Base-by-base conservation (phyloP, 2,113 vertebrate species). In the Eleginops maclovinus region DNA sequence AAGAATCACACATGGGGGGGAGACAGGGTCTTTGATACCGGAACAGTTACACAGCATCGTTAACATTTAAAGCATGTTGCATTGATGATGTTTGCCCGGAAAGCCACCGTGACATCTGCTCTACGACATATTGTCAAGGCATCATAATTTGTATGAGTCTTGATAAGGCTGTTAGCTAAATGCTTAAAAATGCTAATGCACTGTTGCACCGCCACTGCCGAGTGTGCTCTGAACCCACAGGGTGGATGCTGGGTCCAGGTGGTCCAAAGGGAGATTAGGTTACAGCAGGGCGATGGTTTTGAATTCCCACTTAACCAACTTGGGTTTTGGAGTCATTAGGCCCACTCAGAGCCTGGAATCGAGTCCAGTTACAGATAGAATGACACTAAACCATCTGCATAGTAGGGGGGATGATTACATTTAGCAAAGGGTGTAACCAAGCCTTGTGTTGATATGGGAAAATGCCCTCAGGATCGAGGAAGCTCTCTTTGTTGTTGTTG, bases 341-440 rank as follows among this genome's bases (percentile, higher is more conserved):
- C 79, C 77, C 87, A 77, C 83, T 91, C 87, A 75, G 87, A 72
- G 83, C 31, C 73, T 79, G 81, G 79, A 65, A 74, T 44, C 55
- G 88, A 89, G 83, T 91, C 88, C 73, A 79, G 84, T 92, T 91
- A 90, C 90, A 82, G 92, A 92, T 93, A 92, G 90, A 87, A 89
- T 93, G 56, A 92, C 92, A 82, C 85, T 73, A 65, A 87, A 81
- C 91, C 92, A 93, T 93, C 91, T 93, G 92, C 88, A 82, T 75
- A 68, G 85, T 72, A 15, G 77, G 56, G 73, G 78, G 83, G 55
- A 16, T 65, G 72, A 86, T 87, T 81, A 71, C 84, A 86, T 81
- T 81, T 84, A 74, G 82, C 1, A 22, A 41, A 4, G 67, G 56
- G 53, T 76, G 91, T 81, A 87, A 88, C 81, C 28, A 81, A 89